phyloP scores from a whole-genome alignment of 1,140 invertebrate genomes.

The Harpegnathos saltator region DNA sequence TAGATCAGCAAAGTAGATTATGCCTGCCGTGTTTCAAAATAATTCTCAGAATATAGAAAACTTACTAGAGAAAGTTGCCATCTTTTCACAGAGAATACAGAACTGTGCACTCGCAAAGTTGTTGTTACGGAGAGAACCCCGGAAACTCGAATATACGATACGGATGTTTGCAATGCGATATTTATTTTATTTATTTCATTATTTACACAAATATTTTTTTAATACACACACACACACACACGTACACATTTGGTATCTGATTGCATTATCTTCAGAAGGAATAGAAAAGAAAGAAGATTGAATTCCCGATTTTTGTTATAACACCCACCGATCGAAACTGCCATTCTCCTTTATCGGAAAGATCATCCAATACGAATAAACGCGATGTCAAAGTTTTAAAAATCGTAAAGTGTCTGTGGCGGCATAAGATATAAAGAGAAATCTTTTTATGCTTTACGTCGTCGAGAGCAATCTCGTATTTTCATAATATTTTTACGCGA shows the following conservation, averaged over 20 bases:
- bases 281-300: no score
- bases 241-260: no score
- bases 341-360: not conserved
- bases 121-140: not conserved
- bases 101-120: not conserved
- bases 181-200: no score
- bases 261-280: no score
- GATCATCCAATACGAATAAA: no score
- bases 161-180: not conserved
- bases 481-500: conserved; percentile 37
- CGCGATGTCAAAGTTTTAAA: not conserved
- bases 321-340: not conserved
- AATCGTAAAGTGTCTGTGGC: not conserved
- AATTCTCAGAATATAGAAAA: not conserved
- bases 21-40: conserved; percentile 29
- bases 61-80: not conserved
- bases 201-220: no score
- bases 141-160: not conserved
- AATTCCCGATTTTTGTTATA: no score
- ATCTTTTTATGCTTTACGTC: conserved; percentile 16
- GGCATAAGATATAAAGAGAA: not conserved
- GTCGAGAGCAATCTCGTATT: not conserved
- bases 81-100: not conserved
- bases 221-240: no score
- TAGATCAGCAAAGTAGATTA: not conserved